Conservation (phyloP, 2,888 invertebrate genomes). For the Panzeria rudis region DNA sequence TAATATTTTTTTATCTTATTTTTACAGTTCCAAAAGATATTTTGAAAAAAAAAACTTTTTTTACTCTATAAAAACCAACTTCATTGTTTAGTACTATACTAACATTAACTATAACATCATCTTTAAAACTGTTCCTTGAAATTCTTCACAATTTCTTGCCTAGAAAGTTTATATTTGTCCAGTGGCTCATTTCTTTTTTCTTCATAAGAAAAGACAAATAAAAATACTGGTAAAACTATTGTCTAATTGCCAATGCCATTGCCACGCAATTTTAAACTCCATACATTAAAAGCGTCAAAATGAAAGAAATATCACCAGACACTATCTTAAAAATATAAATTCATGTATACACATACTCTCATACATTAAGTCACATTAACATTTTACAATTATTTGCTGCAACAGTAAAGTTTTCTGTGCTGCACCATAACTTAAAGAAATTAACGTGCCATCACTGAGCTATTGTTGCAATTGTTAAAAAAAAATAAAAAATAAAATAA, state of each 20-base stretch:
- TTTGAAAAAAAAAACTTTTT: too few species aligned
- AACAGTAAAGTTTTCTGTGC: constrained; percentile 50
- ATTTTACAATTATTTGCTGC: constrained; percentile 48
- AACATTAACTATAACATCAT: not conserved
- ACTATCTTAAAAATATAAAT: constrained; percentile 46
- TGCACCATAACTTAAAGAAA: constrained; percentile 69
- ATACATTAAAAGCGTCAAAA: constrained; percentile 69
- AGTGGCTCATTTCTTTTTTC: constrained; percentile 12
- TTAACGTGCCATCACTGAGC: constrained; percentile 67
- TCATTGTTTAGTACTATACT: too few species aligned
- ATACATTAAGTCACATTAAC: constrained; percentile 29
- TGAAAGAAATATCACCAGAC: constrained; percentile 68
- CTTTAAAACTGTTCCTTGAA: constrained; percentile 9
- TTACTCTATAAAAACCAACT: too few species aligned
- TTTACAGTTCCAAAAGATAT: too few species aligned
- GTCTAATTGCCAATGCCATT: constrained; percentile 76
- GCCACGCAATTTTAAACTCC: constrained; percentile 73
- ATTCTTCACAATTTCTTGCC: constrained; percentile 20
- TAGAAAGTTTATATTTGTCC: constrained; percentile 58
- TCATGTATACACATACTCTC: constrained; percentile 9
- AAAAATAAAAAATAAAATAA: too few species aligned
- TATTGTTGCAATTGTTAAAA: constrained; percentile 61
- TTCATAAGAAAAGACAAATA: constrained; percentile 6
- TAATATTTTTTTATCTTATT: too few species aligned
- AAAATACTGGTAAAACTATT: constrained; percentile 65